Conservation (phyloP, 2,113 vertebrate species). For the Nothoprocta perdicaria region DNA sequence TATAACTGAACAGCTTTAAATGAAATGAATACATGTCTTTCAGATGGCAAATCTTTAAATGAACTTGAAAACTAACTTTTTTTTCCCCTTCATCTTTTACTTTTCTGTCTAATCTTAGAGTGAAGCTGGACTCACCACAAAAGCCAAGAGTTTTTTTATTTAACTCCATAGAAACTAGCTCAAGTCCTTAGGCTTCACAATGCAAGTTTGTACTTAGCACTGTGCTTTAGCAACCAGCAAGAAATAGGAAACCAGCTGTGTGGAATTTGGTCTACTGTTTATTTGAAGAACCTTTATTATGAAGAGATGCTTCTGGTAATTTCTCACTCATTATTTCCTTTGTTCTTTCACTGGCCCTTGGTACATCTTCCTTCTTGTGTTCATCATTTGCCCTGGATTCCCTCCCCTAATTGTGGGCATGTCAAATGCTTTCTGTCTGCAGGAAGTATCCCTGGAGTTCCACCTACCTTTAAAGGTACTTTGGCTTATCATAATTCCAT, state of each 20-base stretch:
- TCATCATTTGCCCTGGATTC: background rate
- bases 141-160: background rate
- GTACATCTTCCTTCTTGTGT: background rate
- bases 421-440: background rate
- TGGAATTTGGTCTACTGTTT: background rate
- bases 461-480: background rate
- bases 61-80: background rate
- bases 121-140: background rate
- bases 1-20: background rate
- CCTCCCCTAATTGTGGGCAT: background rate
- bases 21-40: background rate
- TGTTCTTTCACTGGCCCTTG: background rate
- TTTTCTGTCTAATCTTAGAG: background rate
- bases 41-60: background rate
- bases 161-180: constrained; percentile 10
- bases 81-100: background rate
- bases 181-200: background rate
- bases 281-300: background rate
- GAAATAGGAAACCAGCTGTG: constrained; percentile 8
- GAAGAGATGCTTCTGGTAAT: background rate
- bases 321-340: background rate
- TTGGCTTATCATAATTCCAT: background rate
- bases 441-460: background rate
- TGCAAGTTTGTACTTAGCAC: background rate
- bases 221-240: background rate